Percentiles rank a stretch among this genome's conserved stretches.
These are phyloP conservation scores for Sclerodermus sp. DNA, from an alignment of 2,888 invertebrate species.

Conservation along the genomic window DNA sequence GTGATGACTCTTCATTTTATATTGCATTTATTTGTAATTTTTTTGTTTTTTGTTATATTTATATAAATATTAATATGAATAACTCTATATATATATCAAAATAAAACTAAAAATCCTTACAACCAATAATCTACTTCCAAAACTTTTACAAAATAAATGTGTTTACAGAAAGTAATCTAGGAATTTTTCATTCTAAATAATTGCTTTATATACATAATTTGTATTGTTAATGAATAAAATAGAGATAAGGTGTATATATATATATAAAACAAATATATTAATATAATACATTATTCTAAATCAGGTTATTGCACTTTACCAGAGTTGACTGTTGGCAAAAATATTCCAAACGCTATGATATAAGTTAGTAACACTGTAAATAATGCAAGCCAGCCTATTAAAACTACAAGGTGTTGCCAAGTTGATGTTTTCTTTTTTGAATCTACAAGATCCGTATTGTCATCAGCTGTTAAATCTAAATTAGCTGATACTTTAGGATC, in stretches of 20 bases:
- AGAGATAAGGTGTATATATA: too few species aligned
- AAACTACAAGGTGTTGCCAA: constrained; percentile 36
- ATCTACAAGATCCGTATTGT: constrained; percentile 32
- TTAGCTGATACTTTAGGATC: constrained; percentile 40
- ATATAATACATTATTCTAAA: neutral
- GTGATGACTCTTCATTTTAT: constrained; percentile 1
- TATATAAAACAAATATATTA: neutral
- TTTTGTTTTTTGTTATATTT: too few species aligned
- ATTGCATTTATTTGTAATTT: neutral
- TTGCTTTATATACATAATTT: too few species aligned
- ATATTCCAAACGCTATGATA: constrained; percentile 31
- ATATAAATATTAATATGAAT: neutral
- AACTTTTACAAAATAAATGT: constrained; percentile 36
- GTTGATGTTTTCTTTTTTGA: constrained; percentile 16
- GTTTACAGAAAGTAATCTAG: constrained; percentile 31
- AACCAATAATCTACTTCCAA: constrained; percentile 7
- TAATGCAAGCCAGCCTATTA: constrained; percentile 43
- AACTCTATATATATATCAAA: neutral
- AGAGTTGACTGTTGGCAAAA: too few species aligned
- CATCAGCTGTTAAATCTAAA: constrained; percentile 34
- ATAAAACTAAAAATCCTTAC: neutral
- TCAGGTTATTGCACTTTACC: neutral
- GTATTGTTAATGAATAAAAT: too few species aligned
- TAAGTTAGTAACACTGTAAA: constrained; percentile 31
- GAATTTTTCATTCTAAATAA: too few species aligned